Evolutionary conservation across 1,140 invertebrate genomes (phyloP), one percentile per base, ranked within the genome.

Genomic region (Drosophila pruinosa): DNA sequence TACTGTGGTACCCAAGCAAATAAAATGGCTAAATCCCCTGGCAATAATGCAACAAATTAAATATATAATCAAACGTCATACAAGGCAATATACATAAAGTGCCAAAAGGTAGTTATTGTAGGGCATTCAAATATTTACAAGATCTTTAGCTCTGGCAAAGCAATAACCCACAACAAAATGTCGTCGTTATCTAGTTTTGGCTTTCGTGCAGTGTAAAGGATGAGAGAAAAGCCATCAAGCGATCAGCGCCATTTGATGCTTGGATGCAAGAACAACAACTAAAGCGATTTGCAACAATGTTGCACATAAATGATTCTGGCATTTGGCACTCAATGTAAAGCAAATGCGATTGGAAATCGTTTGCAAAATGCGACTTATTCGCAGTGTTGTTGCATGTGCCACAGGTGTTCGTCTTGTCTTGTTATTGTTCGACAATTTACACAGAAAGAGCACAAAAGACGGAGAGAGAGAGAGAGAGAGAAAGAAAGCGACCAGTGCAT

Each of bases 351-450:
- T 70, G 76, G 38, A 72, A 80, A 62, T 47, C 21, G 22, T 47
- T n/a, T 34, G 31, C 63, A 31, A 64, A 56, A 54, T 70, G 52
- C 39, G 53, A 52, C 26, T 52, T 31, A 61, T 62, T 52, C 26
- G 43, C 57, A 43, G 31, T 62, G 21, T 36, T 53, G 24, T 24
- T 2, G 14, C 15, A 17, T 24, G 5, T 50, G 62, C 78, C 72
- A 80, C 77, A 80, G 78, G 77, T 80, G 77, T 80, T 76, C 75
- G 19, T 26, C 68, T 31, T n/a, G n/a, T n/a, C n/a, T 74, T 53
- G 26, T 45, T 64, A 45, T 28, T 48, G 12, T 38, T 38, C 31
- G 50, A 41, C 45, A 34, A 74, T 45, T 43, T 61, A 45, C 38
- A 22, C 38, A 41, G 10, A 52, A 4, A 3, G 10, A 17, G 12